A percentile compares a stretch with the other conserved stretches of the same genome.
Evolutionary conservation across 2,113 vertebrate genomes (phyloP).

Genomic region (Phylloscopus whistleri): DNA sequence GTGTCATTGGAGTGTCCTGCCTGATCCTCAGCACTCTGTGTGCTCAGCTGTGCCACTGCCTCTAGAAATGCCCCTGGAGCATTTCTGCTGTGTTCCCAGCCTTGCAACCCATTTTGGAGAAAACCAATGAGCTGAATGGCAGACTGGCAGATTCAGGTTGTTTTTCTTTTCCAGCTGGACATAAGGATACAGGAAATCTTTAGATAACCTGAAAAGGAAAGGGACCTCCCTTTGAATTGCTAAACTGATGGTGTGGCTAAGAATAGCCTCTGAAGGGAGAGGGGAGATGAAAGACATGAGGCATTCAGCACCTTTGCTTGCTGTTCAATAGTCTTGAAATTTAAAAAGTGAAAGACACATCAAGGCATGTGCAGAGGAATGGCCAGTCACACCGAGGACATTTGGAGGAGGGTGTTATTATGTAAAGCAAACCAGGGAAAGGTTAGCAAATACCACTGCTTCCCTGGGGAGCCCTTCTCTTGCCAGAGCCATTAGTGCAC

Average conservation of each 20-base stretch:
- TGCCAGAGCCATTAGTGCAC: background rate
- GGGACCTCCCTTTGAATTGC: slow-evolving; percentile 34
- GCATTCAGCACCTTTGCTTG: background rate
- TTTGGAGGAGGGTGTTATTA: slow-evolving; percentile 32
- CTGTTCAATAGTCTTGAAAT: background rate
- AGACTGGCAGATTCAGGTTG: background rate
- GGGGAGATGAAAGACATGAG: background rate
- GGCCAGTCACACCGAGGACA: background rate
- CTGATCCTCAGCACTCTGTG: rapidly evolving
- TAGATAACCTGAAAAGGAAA: slow-evolving; percentile 41
- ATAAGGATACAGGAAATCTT: slow-evolving; percentile 29
- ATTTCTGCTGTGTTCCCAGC: background rate
- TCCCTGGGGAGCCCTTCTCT: slow-evolving; percentile 17
- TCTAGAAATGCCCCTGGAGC: background rate
- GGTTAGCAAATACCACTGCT: slow-evolving; percentile 32
- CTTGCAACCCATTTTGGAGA: background rate
- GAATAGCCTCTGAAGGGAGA: slow-evolving; percentile 33
- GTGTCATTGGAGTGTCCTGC: background rate
- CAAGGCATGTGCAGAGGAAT: background rate
- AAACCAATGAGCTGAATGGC: background rate
- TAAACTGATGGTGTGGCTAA: background rate
- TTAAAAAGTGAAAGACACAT: background rate
- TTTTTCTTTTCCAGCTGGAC: background rate
- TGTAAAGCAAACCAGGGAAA: background rate
- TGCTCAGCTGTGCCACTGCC: background rate